Conservation (phyloP, 2,888 invertebrate genomes). For the Vesta saturnalis region DNA sequence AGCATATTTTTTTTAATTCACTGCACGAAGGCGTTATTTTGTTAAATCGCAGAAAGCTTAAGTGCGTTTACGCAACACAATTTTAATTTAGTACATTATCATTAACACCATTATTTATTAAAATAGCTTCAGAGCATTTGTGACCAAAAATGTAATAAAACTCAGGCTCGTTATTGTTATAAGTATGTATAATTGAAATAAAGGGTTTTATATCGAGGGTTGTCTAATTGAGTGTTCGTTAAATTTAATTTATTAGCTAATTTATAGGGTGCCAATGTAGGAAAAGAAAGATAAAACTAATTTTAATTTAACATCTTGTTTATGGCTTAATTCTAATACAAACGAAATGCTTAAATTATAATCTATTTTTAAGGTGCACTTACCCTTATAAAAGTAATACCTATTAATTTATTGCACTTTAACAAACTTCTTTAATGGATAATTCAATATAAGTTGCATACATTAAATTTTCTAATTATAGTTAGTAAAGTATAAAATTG, state of each 20-base stretch:
- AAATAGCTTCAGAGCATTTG: background rate
- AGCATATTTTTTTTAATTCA: too few species aligned
- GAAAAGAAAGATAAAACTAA: background rate
- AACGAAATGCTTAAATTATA: background rate
- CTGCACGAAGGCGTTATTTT: too few species aligned
- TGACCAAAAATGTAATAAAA: background rate
- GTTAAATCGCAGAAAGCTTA: background rate
- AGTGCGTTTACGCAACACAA: too few species aligned
- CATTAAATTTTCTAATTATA: conserved; percentile 9
- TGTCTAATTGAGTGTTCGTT: conserved; percentile 1
- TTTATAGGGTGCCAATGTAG: background rate
- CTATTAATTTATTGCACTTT: conserved; percentile 8
- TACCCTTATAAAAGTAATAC: conserved; percentile 9
- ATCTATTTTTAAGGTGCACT: conserved; percentile 1
- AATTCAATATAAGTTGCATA: conserved; percentile 5
- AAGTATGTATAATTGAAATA: background rate
- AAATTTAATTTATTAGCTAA: background rate
- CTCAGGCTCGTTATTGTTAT: background rate
- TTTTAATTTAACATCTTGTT: background rate
- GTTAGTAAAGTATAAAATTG: conserved; percentile 2
- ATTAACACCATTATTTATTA: background rate
- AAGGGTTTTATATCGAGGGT: conserved; percentile 1
- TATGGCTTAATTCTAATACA: conserved; percentile 1
- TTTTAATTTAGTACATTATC: too few species aligned
- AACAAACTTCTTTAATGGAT: conserved; percentile 12